A percentile compares a stretch with the other conserved stretches of the same genome.
Evolutionary conservation across 2,113 vertebrate genomes (phyloP).

Genomic region (Archocentrus centrarchus): DNA sequence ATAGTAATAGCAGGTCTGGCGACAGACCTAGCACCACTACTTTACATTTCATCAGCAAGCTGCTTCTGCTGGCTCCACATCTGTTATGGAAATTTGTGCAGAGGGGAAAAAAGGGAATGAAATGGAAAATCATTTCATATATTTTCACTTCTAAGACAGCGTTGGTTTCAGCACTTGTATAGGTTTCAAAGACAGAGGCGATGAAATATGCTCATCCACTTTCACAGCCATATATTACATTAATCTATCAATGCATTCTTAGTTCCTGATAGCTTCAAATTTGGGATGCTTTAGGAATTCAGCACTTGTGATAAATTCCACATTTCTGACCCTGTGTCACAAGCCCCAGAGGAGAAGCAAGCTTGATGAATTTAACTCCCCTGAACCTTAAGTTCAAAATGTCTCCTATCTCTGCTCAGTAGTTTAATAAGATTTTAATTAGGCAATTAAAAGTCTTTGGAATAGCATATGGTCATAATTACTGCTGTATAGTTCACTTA

Average conservation of each 20-base stretch:
- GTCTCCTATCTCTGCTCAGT: conserved; percentile 70
- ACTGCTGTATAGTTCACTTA: conserved; percentile 71
- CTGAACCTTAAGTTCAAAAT: conserved; percentile 70
- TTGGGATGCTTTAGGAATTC: conserved; percentile 47
- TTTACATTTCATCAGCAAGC: conserved; percentile 73
- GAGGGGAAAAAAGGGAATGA: conserved; percentile 65
- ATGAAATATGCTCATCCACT: conserved; percentile 66
- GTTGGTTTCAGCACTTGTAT: conserved; percentile 59
- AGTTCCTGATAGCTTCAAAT: conserved; percentile 48
- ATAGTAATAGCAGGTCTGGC: conserved; percentile 66
- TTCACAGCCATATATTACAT: conserved; percentile 68
- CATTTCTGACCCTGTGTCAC: conserved; percentile 58
- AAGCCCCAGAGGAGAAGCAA: conserved; percentile 53
- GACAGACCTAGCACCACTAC: conserved; percentile 50
- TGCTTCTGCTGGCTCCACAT: conserved; percentile 73
- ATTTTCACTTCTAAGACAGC: conserved; percentile 70
- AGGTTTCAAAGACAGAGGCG: conserved; percentile 62
- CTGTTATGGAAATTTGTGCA: conserved; percentile 75
- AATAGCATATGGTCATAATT: conserved; percentile 81
- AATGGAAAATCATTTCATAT: conserved; percentile 73
- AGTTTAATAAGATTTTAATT: conserved; percentile 82
- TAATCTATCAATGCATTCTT: conserved; percentile 59
- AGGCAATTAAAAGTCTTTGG: conserved; percentile 81
- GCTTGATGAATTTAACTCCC: conserved; percentile 68
- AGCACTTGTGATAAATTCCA: conserved; percentile 43